These are phyloP conservation scores for Drosophila fungiperda DNA, from an alignment of 2,888 invertebrate genomes.

Conservation along the genomic window DNA sequence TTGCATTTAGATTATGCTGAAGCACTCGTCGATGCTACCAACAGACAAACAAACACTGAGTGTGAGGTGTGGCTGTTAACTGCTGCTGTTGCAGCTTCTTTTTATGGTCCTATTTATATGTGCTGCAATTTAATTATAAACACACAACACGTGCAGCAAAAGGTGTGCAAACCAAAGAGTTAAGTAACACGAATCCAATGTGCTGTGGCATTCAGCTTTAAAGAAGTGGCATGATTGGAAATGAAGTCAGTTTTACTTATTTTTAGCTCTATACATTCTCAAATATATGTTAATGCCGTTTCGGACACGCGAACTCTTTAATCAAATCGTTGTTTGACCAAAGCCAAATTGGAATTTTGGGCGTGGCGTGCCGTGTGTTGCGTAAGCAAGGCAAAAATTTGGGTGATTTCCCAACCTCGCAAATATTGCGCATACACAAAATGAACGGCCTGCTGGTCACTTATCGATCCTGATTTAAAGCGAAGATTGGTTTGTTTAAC, in stretches of 20 bases:
- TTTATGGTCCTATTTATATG: constrained; percentile 52
- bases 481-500: not conserved
- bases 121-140: constrained; percentile 74
- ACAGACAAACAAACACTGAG: constrained; percentile 9
- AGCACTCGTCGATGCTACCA: constrained; percentile 52
- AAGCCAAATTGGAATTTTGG: constrained; percentile 12
- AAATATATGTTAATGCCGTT: constrained; percentile 58
- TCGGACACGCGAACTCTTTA: constrained; percentile 53
- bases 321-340: constrained; percentile 31
- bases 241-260: constrained; percentile 14
- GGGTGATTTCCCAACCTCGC: not conserved
- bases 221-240: not conserved
- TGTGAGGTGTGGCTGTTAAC: constrained; percentile 11
- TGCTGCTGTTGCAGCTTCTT: constrained; percentile 23
- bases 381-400: not conserved
- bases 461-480: not conserved
- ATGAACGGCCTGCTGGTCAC: constrained; percentile 10
- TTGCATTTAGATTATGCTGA: constrained; percentile 69
- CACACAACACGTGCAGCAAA: constrained; percentile 69
- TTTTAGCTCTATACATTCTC: constrained; percentile 25
- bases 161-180: constrained; percentile 70
- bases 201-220: constrained; percentile 1
- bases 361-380: constrained; percentile 1
- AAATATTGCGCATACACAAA: constrained; percentile 2
- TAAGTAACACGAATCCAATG: constrained; percentile 32